phyloP scores from a whole-genome alignment of 2,797 vertebrate species.

The Limosa lapponica region DNA sequence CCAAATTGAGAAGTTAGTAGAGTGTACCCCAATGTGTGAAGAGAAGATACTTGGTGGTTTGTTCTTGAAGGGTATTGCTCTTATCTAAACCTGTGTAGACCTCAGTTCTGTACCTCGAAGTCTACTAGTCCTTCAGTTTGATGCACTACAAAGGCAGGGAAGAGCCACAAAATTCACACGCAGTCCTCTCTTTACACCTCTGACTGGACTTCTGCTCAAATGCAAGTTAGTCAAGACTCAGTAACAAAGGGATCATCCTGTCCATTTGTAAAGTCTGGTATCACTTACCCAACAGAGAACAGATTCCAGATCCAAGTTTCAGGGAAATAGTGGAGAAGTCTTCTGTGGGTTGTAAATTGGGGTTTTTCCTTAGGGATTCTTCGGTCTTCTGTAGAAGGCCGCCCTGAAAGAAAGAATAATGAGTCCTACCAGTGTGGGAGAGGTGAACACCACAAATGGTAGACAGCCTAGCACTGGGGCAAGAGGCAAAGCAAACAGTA shows the following conservation, averaged over 20 bases:
- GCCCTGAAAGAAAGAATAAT: background rate
- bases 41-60: background rate
- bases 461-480: background rate
- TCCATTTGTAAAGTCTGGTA: background rate
- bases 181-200: background rate
- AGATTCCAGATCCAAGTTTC: slow-evolving; percentile 90
- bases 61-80: background rate
- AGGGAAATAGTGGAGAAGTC: slow-evolving; percentile 79
- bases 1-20: background rate
- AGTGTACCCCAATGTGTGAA: background rate
- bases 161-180: background rate
- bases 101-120: background rate
- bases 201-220: background rate
- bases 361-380: background rate
- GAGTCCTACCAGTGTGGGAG: background rate
- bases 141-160: background rate
- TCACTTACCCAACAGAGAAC: slow-evolving; percentile 79
- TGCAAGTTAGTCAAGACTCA: background rate
- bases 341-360: background rate
- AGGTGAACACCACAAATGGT: background rate
- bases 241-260: background rate
- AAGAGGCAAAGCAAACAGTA: background rate
- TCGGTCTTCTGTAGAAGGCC: background rate
- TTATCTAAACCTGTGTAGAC: background rate
- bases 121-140: background rate